Evolutionary conservation across 64 coral and sea anemone species (phyloP).

Genomic region (Montipora foliosa): DNA sequence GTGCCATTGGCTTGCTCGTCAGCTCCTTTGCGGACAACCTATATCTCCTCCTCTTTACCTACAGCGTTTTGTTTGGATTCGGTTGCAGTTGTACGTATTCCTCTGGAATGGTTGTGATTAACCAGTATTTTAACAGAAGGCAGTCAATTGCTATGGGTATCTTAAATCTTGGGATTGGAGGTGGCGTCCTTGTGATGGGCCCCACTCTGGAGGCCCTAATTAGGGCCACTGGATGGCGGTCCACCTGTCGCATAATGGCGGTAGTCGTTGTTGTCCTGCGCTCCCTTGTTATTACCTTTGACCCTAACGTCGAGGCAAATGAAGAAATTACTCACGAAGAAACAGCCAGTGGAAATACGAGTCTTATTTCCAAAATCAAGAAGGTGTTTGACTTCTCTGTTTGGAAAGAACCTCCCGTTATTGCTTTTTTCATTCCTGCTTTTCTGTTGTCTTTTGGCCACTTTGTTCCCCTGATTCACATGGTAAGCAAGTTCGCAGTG

Average conservation of each 20-base stretch:
- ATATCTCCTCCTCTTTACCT: constrained; percentile 51
- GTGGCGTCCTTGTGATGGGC: constrained; percentile 12
- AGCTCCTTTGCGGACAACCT: neutral
- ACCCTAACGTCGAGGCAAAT: constrained; percentile 15
- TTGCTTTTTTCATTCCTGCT: constrained; percentile 10
- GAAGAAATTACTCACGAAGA: neutral
- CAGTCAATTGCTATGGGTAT: constrained; percentile 39
- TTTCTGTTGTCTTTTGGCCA: constrained; percentile 53
- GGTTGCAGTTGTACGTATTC: constrained; percentile 59
- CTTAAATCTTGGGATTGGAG: constrained; percentile 25
- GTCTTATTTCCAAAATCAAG: constrained; percentile 5
- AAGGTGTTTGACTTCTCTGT: constrained; percentile 44
- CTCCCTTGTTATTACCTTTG: neutral
- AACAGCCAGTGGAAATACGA: neutral
- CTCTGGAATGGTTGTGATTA: constrained; percentile 10
- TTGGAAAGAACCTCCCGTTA: constrained; percentile 34
- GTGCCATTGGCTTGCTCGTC: neutral
- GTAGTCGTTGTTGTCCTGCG: neutral
- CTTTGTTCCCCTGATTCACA: constrained; percentile 74
- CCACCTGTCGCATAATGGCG: constrained; percentile 13
- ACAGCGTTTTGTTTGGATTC: constrained; percentile 48
- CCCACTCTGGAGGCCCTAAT: constrained; percentile 12
- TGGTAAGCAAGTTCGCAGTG: constrained; percentile 46
- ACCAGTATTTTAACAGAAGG: constrained; percentile 30
- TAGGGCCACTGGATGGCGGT: neutral